Conservation (phyloP, 1,140 invertebrate species). For the Microvelia longipes region DNA sequence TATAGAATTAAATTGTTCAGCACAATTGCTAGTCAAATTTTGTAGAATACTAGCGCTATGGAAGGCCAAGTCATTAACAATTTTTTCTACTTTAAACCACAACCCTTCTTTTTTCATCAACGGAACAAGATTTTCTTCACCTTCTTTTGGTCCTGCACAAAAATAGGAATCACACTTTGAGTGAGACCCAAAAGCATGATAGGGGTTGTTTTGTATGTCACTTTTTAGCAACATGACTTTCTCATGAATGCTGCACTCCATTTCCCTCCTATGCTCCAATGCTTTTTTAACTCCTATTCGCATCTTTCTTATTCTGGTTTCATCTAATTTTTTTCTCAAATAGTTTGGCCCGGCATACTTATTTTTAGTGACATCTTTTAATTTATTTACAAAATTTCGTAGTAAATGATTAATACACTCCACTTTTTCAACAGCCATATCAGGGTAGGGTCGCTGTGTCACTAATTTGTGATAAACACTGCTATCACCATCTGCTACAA, state of each 20-base stretch:
- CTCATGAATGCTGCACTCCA: not conserved
- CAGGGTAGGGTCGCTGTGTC: slow-evolving; percentile 16
- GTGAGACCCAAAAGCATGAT: slow-evolving; percentile 8
- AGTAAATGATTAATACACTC: not conserved
- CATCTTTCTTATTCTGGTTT: not conserved
- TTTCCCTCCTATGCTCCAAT: not conserved
- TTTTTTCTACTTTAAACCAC: not conserved
- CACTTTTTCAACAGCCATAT: slow-evolving; percentile 6
- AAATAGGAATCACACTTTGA: slow-evolving; percentile 10
- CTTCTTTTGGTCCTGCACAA: slow-evolving; percentile 7
- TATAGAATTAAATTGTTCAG: slow-evolving; percentile 13
- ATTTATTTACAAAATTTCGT: slow-evolving; percentile 13
- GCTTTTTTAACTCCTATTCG: not conserved
- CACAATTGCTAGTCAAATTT: slow-evolving; percentile 13
- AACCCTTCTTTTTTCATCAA: not conserved
- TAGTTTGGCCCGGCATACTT: slow-evolving; percentile 6
- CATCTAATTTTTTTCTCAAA: slow-evolving; percentile 6
- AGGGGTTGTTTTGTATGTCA: not conserved
- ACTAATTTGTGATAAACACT: slow-evolving; percentile 22
- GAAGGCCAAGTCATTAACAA: not conserved
- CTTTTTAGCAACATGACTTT: not conserved
- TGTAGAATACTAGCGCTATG: slow-evolving; percentile 8
- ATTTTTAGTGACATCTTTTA: slow-evolving; percentile 12
- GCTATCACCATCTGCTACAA: slow-evolving; percentile 27
- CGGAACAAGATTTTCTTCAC: slow-evolving; percentile 9